Evolutionary conservation across 1,140 invertebrate species (phyloP).

Genomic region (Caerostris darwini): DNA sequence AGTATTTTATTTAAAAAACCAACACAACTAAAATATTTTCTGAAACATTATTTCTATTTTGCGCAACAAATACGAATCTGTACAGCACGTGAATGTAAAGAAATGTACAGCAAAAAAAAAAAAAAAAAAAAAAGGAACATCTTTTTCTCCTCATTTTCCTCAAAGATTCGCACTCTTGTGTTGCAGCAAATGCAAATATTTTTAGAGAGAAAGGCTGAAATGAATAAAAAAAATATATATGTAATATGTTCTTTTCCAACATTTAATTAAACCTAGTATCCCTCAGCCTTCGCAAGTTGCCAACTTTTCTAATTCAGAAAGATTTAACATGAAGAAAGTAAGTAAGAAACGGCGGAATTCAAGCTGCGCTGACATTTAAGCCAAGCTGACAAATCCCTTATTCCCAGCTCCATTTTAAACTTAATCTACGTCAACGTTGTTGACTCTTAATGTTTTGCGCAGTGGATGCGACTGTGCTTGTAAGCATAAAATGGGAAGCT

Average conservation of each 20-base stretch:
- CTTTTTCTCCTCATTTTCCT: not conserved
- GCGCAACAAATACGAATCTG: not conserved
- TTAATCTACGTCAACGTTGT: conserved; percentile 10
- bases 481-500: not conserved
- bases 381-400: not conserved
- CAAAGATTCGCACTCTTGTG: not conserved
- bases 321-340: conserved; percentile 14
- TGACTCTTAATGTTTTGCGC: not conserved
- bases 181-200: not conserved
- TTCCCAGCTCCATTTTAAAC: not conserved
- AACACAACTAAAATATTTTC: too few species aligned
- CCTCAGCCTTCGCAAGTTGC: not conserved
- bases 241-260: not conserved
- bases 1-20: too few species aligned
- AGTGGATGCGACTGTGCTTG: not conserved
- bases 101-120: too few species aligned
- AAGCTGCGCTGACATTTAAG: not conserved
- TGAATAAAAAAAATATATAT: not conserved
- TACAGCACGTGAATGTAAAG: not conserved
- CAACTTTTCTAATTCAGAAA: not conserved
- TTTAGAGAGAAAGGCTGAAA: not conserved
- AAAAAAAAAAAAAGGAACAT: not conserved
- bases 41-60: too few species aligned
- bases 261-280: conserved; percentile 15
- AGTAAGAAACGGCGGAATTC: not conserved